Evolutionary conservation across 2,797 vertebrate species (phyloP), one percentile per base, ranked within the genome.

Genomic region (Eulemur rubriventer): DNA sequence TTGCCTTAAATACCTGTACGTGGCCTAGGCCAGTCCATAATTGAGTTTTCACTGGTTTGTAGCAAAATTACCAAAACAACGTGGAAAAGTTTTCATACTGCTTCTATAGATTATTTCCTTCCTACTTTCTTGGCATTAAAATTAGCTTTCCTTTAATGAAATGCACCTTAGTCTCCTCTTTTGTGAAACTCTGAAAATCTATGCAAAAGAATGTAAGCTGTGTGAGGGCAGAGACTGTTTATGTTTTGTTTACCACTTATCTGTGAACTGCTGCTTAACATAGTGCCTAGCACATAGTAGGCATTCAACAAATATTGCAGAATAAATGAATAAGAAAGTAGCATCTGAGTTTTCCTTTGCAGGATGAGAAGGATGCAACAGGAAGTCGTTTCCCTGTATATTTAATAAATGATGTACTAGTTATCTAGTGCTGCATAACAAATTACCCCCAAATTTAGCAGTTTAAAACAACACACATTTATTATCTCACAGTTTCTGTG

Each of bases 151-250:
- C 28, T 85, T 89, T 59, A 76, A 89, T 22, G 26, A 94, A 96
- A 79, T 35, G 4, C 9, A 80, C 86, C 61, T 91, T 95, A 38
- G 72, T 59, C 81, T 18, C 69, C 35, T 50, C 43, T 85, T 84
- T 81, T 81, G 38, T 84, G 91, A 91, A 79, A 89, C 28, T 70
- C 52, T 83, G 48, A 92, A 96, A 82, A 89, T 69, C 73, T 89
- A 50, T 65, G 43, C 89, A 89, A 82, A 85, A 82, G 43, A 61
- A 93, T 50, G 18, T 35, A 81, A 81, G n/a, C 28, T 26, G 35
- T n/a, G 18, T n/a, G 75, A 95, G 33, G 38, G 73, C 48, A 94
- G 30, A 88, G 13, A 63, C 35, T 75, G 18, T 43, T 43, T 41
- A 46, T n/a, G 24, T 84, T 73, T 38, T 93, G 35, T 84, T 93